Evolutionary conservation across 2,113 vertebrate genomes (phyloP), one percentile per base, ranked within the genome.

Genomic region (Chloropsis hardwickii): DNA sequence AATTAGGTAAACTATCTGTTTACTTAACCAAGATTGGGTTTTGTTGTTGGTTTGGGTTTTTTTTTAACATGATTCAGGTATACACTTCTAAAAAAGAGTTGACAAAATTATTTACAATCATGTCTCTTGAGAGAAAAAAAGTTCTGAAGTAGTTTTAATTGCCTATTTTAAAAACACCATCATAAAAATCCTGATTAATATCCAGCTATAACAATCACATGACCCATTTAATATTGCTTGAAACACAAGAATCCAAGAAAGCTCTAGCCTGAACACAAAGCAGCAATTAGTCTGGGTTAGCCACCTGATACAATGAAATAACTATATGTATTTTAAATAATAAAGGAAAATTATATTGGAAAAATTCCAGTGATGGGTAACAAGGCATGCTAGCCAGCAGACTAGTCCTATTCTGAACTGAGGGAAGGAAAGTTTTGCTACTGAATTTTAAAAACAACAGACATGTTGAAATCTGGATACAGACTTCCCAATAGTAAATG

Each of bases 1-100:
- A 97, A 97, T 97, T 96, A 98, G 86, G 97, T 88, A 97, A 98
- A 97, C 83, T 97, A 94, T 96, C 91, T 96, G 80, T 96, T 95
- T 94, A 91, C 88, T 96, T 97, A 97, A 73, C 37, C 48, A 87
- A 84, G 78, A 37, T 23, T n/a, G 20, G 2, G 8, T 25, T 85
- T 71, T 37, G 29, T 24, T 35, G 40, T 54, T 24, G 19, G 4
- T 37, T 22, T 35, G 3, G 1, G 10, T 12, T 96, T 91, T 92
- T 85, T 82, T 56, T 37, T 60, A 96, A 94, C 86, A 14, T 33
- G 54, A 81, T 60, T 35, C 84, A 94, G 74, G 48, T 82, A 93
- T 80, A 95, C 2, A 76, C 31, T 84, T 93, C 10, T 9, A 48
- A 54, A 87, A 92, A 97, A 94, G 90, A 83, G 71, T 47, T 85